Percentiles rank a stretch among this genome's conserved stretches.
Conservation (phyloP, 2,797 vertebrate genomes). For the Lycodopsis pacificus region DNA sequence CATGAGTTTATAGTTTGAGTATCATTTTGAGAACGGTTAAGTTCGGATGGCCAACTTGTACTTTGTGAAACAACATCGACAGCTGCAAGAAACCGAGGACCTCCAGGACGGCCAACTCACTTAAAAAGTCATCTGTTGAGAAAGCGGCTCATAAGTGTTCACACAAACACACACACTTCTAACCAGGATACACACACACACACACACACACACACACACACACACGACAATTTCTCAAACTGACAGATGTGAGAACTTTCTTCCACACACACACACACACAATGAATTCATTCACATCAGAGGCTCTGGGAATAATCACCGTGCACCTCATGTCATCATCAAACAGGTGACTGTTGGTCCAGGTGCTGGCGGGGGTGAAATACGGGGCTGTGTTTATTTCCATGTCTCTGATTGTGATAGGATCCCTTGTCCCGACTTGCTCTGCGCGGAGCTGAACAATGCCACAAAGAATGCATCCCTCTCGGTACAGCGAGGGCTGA, state of each 20-base stretch:
- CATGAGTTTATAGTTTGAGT: background rate
- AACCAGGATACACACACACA: slow-evolving; percentile 23
- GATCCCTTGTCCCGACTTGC: slow-evolving; percentile 34
- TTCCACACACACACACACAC: slow-evolving; percentile 45
- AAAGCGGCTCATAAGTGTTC: background rate
- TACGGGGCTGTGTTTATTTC: slow-evolving; percentile 63
- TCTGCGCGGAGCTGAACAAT: slow-evolving; percentile 48
- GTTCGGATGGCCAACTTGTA: background rate
- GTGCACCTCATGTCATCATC: slow-evolving; percentile 62
- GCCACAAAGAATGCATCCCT: slow-evolving; percentile 43
- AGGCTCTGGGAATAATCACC: slow-evolving; percentile 60
- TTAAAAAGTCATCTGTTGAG: slow-evolving; percentile 15
- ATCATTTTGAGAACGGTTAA: background rate
- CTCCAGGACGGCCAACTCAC: background rate
- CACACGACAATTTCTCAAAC: slow-evolving; percentile 45
- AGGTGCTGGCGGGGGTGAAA: slow-evolving; percentile 69
- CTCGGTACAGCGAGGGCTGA: slow-evolving; percentile 14
- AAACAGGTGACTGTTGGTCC: slow-evolving; percentile 73
- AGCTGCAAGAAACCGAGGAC: background rate
- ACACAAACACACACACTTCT: background rate
- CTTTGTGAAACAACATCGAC: background rate
- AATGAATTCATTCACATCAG: slow-evolving; percentile 68
- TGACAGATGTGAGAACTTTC: slow-evolving; percentile 66
- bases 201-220: slow-evolving; percentile 28
- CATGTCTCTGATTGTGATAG: slow-evolving; percentile 64